Percentiles rank a stretch among this genome's conserved stretches.
Evolutionary conservation across 64 coral and sea anemone species (phyloP).

Genomic region (Stylophora pistillata): DNA sequence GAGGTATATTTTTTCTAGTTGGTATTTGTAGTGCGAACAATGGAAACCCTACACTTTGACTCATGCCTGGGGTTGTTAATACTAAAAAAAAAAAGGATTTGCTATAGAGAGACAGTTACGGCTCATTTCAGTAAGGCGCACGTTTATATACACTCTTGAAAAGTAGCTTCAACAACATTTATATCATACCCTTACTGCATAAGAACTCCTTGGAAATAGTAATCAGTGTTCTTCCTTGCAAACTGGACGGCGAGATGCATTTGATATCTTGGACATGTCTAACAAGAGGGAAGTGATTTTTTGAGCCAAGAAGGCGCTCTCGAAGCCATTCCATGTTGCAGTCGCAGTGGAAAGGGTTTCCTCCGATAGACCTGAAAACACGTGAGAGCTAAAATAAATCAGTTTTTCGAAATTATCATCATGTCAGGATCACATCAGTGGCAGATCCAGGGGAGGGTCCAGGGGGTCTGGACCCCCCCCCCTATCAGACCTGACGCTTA

Average conservation of each 20-base stretch:
- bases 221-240: neutral
- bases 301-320: neutral
- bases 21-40: too few species aligned
- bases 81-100: too few species aligned
- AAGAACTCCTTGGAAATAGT: neutral
- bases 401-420: neutral
- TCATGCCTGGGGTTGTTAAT: too few species aligned
- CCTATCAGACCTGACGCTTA: too few species aligned
- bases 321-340: conserved; percentile 37
- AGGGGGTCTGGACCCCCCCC: too few species aligned
- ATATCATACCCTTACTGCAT: neutral
- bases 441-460: too few species aligned
- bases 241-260: neutral
- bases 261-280: neutral
- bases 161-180: neutral
- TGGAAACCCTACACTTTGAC: too few species aligned
- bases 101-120: neutral
- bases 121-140: neutral
- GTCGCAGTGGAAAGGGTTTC: conserved; percentile 43
- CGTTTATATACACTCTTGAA: neutral
- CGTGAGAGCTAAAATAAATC: neutral
- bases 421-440: neutral
- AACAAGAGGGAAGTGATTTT: neutral
- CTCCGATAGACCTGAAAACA: conserved; percentile 19
- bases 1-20: too few species aligned